Percentiles rank a stretch among this genome's conserved stretches.
Conservation (phyloP, 2,113 vertebrate species). For the Atrichornis clamosus region DNA sequence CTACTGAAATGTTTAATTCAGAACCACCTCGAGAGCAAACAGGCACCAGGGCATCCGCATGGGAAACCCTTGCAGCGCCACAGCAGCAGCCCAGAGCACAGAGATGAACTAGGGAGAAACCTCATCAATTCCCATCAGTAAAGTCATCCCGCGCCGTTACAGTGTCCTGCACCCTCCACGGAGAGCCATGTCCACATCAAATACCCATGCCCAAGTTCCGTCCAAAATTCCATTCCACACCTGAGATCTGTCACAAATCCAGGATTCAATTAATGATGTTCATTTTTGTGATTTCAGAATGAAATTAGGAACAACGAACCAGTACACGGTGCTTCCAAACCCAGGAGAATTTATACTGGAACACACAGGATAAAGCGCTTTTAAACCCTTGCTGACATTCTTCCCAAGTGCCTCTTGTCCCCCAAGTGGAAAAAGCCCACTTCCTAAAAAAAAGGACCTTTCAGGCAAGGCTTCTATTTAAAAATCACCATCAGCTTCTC, state of each 20-base stretch:
- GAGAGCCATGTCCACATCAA: not conserved
- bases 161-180: not conserved
- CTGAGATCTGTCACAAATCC: accelerated
- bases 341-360: not conserved
- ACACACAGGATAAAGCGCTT: not conserved
- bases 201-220: not conserved
- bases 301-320: accelerated
- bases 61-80: not conserved
- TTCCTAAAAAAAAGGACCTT: not conserved
- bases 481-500: not conserved
- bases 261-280: accelerated
- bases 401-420: not conserved
- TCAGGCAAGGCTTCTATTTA: not conserved
- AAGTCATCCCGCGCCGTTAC: accelerated
- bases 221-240: accelerated
- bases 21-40: not conserved
- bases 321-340: accelerated
- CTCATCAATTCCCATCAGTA: accelerated
- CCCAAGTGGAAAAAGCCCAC: not conserved
- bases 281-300: not conserved
- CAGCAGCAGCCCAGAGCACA: not conserved
- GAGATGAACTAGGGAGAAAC: not conserved
- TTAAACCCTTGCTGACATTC: not conserved
- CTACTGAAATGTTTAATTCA: not conserved
- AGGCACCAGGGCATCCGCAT: not conserved